These are phyloP conservation scores for Acromyrmex heyeri DNA, from an alignment of 1,140 invertebrate species.

Conservation along the genomic window DNA sequence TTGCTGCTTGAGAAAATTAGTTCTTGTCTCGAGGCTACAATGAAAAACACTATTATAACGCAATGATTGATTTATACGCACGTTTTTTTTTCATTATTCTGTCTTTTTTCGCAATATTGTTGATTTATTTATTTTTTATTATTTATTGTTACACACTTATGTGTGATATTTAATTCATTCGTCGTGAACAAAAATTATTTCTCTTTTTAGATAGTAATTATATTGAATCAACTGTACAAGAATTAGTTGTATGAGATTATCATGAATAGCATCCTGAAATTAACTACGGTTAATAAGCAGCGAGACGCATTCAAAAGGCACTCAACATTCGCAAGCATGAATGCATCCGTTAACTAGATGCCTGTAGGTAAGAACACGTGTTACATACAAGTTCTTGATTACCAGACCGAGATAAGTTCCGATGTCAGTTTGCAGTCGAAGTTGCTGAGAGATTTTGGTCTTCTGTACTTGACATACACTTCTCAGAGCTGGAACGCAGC, in stretches of 20 bases:
- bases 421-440: slow-evolving; percentile 51
- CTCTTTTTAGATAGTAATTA: neutral
- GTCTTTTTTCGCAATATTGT: neutral
- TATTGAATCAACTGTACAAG: neutral
- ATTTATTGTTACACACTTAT: neutral
- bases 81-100: neutral
- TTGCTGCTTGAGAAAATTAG: slow-evolving; percentile 13
- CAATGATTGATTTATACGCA: neutral
- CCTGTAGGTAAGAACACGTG: slow-evolving; percentile 58
- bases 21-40: too few relatives aligned
- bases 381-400: slow-evolving; percentile 45
- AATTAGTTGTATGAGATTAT: slow-evolving; percentile 6
- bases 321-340: slow-evolving; percentile 30
- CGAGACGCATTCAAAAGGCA: slow-evolving; percentile 34
- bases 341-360: slow-evolving; percentile 65
- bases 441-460: slow-evolving; percentile 50
- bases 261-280: slow-evolving; percentile 25
- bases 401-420: slow-evolving; percentile 55
- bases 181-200: neutral
- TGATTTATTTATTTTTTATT: neutral
- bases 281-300: slow-evolving; percentile 45
- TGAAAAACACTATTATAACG: neutral
- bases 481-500: slow-evolving; percentile 55
- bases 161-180: neutral
- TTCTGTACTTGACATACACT: slow-evolving; percentile 53